Conservation (phyloP, 2,797 vertebrate species). For the Heterohyrax brucei region DNA sequence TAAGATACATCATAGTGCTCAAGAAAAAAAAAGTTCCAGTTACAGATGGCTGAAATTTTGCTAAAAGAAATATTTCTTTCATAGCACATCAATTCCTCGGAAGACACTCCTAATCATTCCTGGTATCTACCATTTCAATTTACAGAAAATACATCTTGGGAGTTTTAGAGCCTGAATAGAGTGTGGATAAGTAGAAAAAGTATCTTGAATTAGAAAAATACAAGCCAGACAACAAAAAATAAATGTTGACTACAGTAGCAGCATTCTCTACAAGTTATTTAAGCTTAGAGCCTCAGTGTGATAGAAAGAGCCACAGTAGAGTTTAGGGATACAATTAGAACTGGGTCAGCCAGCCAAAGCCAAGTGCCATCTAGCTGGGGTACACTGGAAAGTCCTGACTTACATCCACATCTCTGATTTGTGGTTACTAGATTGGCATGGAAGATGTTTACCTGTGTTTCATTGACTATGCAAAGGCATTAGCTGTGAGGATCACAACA, state of each 20-base stretch:
- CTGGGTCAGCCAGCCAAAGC: background rate
- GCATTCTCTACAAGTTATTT: constrained; percentile 66
- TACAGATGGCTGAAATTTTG: constrained; percentile 22
- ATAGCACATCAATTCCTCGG: background rate
- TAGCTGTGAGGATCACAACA: too few species aligned
- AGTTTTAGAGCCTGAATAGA: background rate
- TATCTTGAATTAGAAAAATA: constrained; percentile 61
- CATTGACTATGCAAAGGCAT: too few species aligned
- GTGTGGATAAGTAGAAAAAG: constrained; percentile 31
- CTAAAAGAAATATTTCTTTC: constrained; percentile 6
- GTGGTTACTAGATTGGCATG: background rate
- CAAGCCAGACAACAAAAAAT: constrained; percentile 72
- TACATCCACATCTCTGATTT: background rate
- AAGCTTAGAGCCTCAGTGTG: background rate
- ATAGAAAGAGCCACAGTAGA: constrained; percentile 18
- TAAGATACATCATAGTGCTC: constrained; percentile 1
- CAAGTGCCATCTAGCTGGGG: background rate
- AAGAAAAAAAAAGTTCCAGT: background rate
- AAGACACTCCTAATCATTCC: background rate
- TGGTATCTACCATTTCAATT: background rate
- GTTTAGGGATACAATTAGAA: background rate
- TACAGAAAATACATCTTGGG: background rate
- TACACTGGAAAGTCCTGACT: background rate
- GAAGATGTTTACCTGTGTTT: too few species aligned
- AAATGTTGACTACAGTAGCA: constrained; percentile 51